These are phyloP conservation scores for Pseudorhiza aurosa DNA, from an alignment of 30 jellyfish, hydroid and myxozoan species.

Conservation along the genomic window DNA sequence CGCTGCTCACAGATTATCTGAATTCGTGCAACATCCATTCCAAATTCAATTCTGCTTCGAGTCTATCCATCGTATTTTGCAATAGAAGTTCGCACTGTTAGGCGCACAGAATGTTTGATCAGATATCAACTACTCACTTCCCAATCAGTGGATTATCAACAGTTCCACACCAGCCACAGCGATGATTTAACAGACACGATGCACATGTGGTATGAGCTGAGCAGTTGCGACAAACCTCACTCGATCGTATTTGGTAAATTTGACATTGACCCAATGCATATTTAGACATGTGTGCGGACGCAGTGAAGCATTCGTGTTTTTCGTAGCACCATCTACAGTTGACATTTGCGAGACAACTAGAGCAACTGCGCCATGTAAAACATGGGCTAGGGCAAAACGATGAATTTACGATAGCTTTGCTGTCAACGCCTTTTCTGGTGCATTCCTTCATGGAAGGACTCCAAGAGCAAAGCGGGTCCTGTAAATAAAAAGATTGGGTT, in stretches of 20 bases:
- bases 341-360: constrained; percentile 24
- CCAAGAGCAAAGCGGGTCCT: constrained; percentile 60
- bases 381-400: constrained; percentile 31
- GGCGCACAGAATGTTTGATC: too few relatives aligned
- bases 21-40: too few relatives aligned
- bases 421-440: constrained; percentile 25
- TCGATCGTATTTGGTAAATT: not conserved
- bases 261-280: constrained; percentile 58
- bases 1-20: too few relatives aligned
- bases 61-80: too few relatives aligned
- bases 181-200: constrained; percentile 70
- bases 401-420: constrained; percentile 1
- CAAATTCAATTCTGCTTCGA: too few relatives aligned
- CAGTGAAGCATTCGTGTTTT: constrained; percentile 54
- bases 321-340: constrained; percentile 77
- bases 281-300: constrained; percentile 32
- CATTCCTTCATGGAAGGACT: not conserved
- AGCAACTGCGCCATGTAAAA: constrained; percentile 26
- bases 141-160: constrained; percentile 82
- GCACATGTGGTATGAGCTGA: constrained; percentile 61
- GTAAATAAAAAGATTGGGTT: too few relatives aligned
- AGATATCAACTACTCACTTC: constrained; percentile 40
- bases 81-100: too few relatives aligned
- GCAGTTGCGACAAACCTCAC: constrained; percentile 60
- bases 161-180: constrained; percentile 94